Conservation (phyloP, 2,113 vertebrate genomes). For the Zosterops pallidus region DNA sequence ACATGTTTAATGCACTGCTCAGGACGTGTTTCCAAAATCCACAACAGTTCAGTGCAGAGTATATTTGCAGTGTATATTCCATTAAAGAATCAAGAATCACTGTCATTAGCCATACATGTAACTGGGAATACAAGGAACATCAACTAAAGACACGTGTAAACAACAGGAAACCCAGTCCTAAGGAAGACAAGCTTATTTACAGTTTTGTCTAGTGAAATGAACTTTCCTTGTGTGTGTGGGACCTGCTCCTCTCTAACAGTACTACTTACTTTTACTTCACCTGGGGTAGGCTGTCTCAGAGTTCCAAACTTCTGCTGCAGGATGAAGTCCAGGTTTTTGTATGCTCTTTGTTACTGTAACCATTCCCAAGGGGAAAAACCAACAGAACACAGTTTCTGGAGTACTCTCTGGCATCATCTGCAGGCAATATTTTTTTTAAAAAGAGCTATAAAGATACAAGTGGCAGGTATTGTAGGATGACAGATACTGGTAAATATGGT, state of each 20-base stretch:
- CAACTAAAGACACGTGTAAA: background rate
- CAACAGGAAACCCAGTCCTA: background rate
- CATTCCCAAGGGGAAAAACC: background rate
- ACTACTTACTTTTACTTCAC: background rate
- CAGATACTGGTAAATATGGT: background rate
- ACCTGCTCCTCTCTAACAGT: background rate
- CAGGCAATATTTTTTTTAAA: background rate
- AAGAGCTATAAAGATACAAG: background rate
- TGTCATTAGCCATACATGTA: background rate
- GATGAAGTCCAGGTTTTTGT: background rate
- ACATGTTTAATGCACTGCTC: rapidly evolving
- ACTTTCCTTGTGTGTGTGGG: rapidly evolving
- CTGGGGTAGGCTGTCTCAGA: background rate
- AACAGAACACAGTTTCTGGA: background rate
- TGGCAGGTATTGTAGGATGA: background rate
- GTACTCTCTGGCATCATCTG: background rate
- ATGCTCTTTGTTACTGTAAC: background rate
- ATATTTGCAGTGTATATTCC: background rate
- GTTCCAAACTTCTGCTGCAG: background rate
- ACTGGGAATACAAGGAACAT: background rate
- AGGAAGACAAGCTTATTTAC: background rate
- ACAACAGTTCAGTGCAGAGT: no score
- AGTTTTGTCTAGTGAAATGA: background rate
- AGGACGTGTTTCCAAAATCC: background rate
- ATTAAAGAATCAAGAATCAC: background rate